Base-by-base conservation (phyloP, 1,140 invertebrate genomes). In the Drosophila seguyi region DNA sequence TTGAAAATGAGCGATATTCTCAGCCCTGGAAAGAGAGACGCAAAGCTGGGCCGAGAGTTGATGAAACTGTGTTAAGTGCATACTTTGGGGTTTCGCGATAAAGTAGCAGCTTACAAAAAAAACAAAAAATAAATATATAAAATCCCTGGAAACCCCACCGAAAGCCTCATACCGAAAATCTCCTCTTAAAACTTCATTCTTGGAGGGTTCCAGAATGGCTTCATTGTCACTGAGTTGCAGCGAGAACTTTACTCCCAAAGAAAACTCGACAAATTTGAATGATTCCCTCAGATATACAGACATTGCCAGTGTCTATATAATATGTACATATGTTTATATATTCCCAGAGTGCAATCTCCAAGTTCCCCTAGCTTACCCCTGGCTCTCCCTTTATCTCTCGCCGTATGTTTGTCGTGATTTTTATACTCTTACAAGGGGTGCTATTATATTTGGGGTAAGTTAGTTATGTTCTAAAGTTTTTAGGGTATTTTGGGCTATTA, bases 1-100 rank as follows among this genome's bases (percentile, higher is more conserved):
- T 88, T 90, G 86, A 88, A 90, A 88, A 79, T 81, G 85, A 90
- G 84, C 85, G 85, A 88, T 80, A 81, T 86, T 88, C 71, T 88
- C 76, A 75, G 57, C 68, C 66, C 20, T 61, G 60, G 55, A 68
- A 39, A 38, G 39, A 65, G 58, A 59, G 52, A 44, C 34, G 60
- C 34, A 44, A 22, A 14, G 25, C 47, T 39, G 45, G 41, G 18
- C 8, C 18, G 34, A 20, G 41, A 72, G 41, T 45, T 47, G 57
- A 61, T 60, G 68, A 79, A 86, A 86, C 62, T 86, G 84, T 86
- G 83, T 88, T 88, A 86, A 86, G 83, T 86, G 83, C 75, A 59
- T 67, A 61, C 66, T 72, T 58, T 73, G 65, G 53, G 57, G 56
- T 72, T 59, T 34, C 20, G 36, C 27, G 22, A 39, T 48, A 72